Evolutionary conservation across 2,797 vertebrate genomes (phyloP), one percentile per base, ranked within the genome.

Genomic region (Syncerus caffer): DNA sequence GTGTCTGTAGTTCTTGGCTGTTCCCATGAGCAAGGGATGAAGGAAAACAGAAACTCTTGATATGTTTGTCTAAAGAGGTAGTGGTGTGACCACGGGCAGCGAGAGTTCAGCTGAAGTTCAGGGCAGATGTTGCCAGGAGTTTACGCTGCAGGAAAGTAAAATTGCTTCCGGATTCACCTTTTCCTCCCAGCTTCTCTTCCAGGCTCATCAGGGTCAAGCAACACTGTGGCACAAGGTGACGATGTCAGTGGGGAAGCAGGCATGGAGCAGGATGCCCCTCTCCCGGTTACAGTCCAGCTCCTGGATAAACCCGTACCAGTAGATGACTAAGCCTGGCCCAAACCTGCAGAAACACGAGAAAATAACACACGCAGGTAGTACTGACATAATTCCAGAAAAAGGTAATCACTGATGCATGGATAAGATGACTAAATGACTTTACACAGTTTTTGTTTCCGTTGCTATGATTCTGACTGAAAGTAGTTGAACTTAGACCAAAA

Each of bases 251-350:
- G 99, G 99, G 98, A 99, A 99, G 98, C 99, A 99, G 98, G 99
- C 99, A 98, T 99, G 99, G 57, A 99, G 99, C 97, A 99, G 99
- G 98, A 99, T 99, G 57, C 99, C 99, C 97, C 99, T 98, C 95
- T 99, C 99, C 50, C 99, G 99, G 98, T 99, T 99, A 98, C 99
- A 99, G 98, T 99, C 99, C 98, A 99, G 98, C 98, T 99, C 99
- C 74, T 99, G 99, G 89, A 99, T 99, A 97, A 99, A 99, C 51
- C 99, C 99, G 0, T 99, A 99, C 99, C 99, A 99, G 98, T 99
- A 99, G 99, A 99, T 99, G 98, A 99, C 99, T 93, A 99, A 99
- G 95, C 99, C 99, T 0, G 99, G 99, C 50, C 99, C 99, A 95
- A 99, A 99, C 98, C 99, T 99, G 98, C 29, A 84, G 97, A 42